A percentile compares a stretch with the other conserved stretches of the same genome.
Conservation (phyloP, 2,888 invertebrate genomes). For the Mallateleia sp. region DNA sequence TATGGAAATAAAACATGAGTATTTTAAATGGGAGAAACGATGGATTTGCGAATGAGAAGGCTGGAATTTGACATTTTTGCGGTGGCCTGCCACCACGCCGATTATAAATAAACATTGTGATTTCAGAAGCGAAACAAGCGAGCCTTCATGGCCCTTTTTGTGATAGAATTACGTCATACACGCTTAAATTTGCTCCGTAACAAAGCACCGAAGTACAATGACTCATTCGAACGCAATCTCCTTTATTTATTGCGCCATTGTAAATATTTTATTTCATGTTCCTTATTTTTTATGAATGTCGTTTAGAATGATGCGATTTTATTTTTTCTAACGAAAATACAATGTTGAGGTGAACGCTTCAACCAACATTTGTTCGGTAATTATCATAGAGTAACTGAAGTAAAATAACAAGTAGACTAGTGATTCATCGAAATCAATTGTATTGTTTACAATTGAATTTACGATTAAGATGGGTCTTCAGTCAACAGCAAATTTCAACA, state of each 20-base stretch:
- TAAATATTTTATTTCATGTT: constrained; percentile 25
- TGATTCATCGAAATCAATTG: too few species aligned
- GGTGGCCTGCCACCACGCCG: constrained; percentile 10
- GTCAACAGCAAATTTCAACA: too few species aligned
- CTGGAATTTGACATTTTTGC: constrained; percentile 9
- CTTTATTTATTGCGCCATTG: constrained; percentile 9
- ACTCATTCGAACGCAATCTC: constrained; percentile 26
- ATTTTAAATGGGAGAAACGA: too few species aligned
- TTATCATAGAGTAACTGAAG: too few species aligned
- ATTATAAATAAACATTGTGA: constrained; percentile 62
- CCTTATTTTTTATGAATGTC: constrained; percentile 44
- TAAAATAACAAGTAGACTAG: too few species aligned
- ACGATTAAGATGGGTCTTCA: too few species aligned
- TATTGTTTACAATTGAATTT: too few species aligned
- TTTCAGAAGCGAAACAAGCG: constrained; percentile 26
- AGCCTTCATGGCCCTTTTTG: constrained; percentile 37
- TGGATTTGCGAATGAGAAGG: not conserved
- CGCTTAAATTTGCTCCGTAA: constrained; percentile 62
- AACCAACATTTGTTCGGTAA: too few species aligned
- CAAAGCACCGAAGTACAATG: constrained; percentile 72
- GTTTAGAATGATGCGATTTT: not conserved
- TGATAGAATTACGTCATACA: constrained; percentile 71
- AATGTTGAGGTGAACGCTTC: too few species aligned
- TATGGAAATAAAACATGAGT: too few species aligned
- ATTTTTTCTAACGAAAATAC: not conserved